Percentiles rank a stretch among this genome's conserved stretches.
These are phyloP conservation scores for Tribolium castaneum DNA, from an alignment of 1,140 invertebrate genomes.

Conservation along the genomic window DNA sequence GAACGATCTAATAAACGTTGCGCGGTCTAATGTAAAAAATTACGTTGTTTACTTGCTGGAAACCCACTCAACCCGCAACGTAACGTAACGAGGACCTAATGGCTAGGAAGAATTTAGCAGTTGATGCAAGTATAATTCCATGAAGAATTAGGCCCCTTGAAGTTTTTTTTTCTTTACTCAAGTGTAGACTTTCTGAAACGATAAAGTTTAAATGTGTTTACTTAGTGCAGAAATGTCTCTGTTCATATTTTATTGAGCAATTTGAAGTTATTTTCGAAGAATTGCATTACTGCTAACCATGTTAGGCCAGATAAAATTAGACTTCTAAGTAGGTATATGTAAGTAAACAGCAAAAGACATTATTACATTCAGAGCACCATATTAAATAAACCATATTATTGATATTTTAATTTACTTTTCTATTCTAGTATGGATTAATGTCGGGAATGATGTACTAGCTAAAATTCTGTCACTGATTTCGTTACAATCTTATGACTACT, in stretches of 20 bases:
- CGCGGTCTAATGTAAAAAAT: constrained; percentile 28
- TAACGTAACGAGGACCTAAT: not conserved
- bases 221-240: too few relatives aligned
- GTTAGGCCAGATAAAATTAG: not conserved
- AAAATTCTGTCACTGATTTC: too few relatives aligned
- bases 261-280: not conserved
- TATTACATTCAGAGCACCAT: too few relatives aligned
- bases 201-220: too few relatives aligned
- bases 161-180: not conserved
- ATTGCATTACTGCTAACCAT: not conserved
- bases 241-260: too few relatives aligned
- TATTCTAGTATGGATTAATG: too few relatives aligned
- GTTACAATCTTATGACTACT: too few relatives aligned
- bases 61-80: not conserved
- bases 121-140: not conserved
- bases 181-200: too few relatives aligned
- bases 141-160: not conserved
- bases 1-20: constrained; percentile 16
- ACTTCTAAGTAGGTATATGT: not conserved
- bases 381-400: too few relatives aligned
- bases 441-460: too few relatives aligned
- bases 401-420: too few relatives aligned
- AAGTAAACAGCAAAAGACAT: not conserved
- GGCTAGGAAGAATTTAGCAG: not conserved
- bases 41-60: constrained; percentile 4